These are phyloP conservation scores for Rhagium mordax DNA, from an alignment of 2,888 invertebrate genomes.

Conservation along the genomic window DNA sequence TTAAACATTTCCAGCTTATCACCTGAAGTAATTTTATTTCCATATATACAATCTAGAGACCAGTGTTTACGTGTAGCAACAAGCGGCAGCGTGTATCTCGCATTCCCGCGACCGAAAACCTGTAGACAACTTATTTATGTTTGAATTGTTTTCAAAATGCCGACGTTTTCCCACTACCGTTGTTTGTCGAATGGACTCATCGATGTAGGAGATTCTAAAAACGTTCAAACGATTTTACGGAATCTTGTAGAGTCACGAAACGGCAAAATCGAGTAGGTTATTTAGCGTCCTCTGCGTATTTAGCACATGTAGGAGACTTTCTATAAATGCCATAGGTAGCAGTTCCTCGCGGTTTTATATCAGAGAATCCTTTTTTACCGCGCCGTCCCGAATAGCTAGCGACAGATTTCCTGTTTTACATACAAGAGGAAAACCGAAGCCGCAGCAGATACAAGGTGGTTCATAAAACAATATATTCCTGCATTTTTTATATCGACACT, in stretches of 20 bases:
- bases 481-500: background rate
- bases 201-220: conserved; percentile 64
- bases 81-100: conserved; percentile 67
- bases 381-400: conserved; percentile 31
- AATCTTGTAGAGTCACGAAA: conserved; percentile 67
- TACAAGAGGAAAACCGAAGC: conserved; percentile 61
- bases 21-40: conserved; percentile 60
- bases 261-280: conserved; percentile 60
- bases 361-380: conserved; percentile 38
- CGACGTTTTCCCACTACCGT: conserved; percentile 69
- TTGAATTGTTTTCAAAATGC: conserved; percentile 71
- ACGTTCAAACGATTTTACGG: conserved; percentile 68
- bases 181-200: conserved; percentile 61
- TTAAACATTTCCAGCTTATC: conserved; percentile 10
- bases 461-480: background rate
- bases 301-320: conserved; percentile 43
- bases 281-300: conserved; percentile 50
- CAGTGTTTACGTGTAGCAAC: conserved; percentile 66
- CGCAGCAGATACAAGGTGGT: conserved; percentile 29
- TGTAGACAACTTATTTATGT: conserved; percentile 71
- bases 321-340: conserved; percentile 42
- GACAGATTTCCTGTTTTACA: conserved; percentile 62
- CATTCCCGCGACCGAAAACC: conserved; percentile 67
- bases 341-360: conserved; percentile 39
- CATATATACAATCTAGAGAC: conserved; percentile 61